A percentile compares a stretch with the other conserved stretches of the same genome.
Conservation (phyloP, 2,888 invertebrate species). For the Capitulum mitella region DNA sequence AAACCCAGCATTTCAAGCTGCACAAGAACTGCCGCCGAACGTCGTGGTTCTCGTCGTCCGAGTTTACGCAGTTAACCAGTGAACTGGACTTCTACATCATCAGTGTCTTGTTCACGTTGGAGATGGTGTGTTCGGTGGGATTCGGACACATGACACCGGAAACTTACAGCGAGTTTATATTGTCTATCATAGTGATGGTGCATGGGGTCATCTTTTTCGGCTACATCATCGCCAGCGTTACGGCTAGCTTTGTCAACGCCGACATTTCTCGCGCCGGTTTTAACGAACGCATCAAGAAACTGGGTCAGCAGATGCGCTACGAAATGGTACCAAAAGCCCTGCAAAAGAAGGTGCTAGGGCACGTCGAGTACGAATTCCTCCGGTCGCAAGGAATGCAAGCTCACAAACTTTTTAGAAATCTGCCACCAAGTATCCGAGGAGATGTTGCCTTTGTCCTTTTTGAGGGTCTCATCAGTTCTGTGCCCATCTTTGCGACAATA, state of each 20-base stretch:
- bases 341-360: background rate
- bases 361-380: background rate
- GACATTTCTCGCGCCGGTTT: background rate
- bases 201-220: background rate
- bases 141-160: background rate
- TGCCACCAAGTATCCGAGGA: background rate
- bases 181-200: background rate
- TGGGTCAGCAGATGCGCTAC: background rate
- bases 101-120: background rate
- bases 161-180: background rate
- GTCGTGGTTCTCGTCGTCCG: background rate
- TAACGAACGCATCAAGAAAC: background rate
- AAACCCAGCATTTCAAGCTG: background rate
- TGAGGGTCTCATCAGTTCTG: background rate
- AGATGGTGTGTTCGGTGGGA: background rate
- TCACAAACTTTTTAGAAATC: background rate
- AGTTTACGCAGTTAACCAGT: background rate
- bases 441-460: background rate
- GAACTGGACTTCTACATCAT: background rate
- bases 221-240: slow-evolving; percentile 6
- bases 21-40: background rate
- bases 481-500: background rate
- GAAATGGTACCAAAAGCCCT: background rate
- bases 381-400: slow-evolving; percentile 10
- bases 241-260: background rate